Evolutionary conservation across 2,113 vertebrate species (phyloP), one percentile per base, ranked within the genome.

Genomic region (Centrocercus urophasianus): DNA sequence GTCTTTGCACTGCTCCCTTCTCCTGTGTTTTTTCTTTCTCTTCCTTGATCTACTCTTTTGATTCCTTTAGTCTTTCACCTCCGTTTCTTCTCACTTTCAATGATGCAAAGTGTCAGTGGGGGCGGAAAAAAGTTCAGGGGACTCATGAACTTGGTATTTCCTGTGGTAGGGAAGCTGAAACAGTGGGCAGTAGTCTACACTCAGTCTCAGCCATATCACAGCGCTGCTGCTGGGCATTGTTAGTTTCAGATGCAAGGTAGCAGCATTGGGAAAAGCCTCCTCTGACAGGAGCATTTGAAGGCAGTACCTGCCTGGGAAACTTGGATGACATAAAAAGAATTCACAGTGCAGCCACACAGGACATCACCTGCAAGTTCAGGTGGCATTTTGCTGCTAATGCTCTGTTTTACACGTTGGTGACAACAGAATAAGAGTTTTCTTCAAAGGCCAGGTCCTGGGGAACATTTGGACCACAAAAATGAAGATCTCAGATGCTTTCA

Each of bases 311-410:
- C 66, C 86, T 80, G 69, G 47, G 75, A 95, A 67, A 71, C 61
- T 27, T 63, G 60, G 91, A 79, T 83, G 86, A 91, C 67, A 92
- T 38, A 72, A 83, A 84, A 75, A 89, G 30, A 52, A 59, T 56
- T 50, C 48, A 36, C 47, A 81, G 66, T n/a, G 61, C 54, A 92
- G 82, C 67, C 71, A 73, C 36, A 85, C 43, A n/a, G 66, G 59
- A 22, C 78, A 13, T 7, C 2, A 83, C 66, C 54, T 43, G 6
- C 52, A 66, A 60, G 30, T 70, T 84, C 61, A 76, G 63, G 74
- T 91, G 43, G 25, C 20, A n/a, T 12, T 72, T 91, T 86, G 82
- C 48, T 91, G 76, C 54, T 91, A 50, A 52, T 79, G 47, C 0
- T 65, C 0, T 61, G 69, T 65, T 34, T 90, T 91, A 38, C 50